Evolutionary conservation across 2,888 invertebrate species (phyloP).

Genomic region (Oscheius sp.): DNA sequence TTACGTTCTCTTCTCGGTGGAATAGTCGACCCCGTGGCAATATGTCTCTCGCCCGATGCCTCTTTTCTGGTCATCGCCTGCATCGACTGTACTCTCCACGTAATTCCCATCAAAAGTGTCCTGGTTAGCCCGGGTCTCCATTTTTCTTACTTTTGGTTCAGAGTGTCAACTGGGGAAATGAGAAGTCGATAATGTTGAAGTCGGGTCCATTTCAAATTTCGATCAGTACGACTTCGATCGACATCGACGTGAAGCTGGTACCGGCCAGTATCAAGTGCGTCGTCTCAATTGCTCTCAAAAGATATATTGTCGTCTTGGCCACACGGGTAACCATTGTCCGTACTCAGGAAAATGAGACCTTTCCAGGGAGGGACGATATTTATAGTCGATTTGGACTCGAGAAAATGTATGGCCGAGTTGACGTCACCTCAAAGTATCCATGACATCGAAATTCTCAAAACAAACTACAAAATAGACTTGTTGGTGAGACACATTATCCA

Average conservation of each 20-base stretch:
- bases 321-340: conserved; percentile 43
- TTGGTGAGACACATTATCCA: conserved; percentile 41
- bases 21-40: conserved; percentile 38
- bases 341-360: neutral
- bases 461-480: conserved; percentile 51
- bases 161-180: conserved; percentile 46
- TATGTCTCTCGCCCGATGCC: conserved; percentile 59
- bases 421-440: conserved; percentile 59
- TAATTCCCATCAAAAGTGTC: conserved; percentile 57
- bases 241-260: conserved; percentile 42
- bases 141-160: neutral
- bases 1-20: conserved; percentile 27
- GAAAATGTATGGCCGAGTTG: conserved; percentile 55
- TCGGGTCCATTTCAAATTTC: conserved; percentile 40
- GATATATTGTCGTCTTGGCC: conserved; percentile 45
- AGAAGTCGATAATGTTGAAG: conserved; percentile 40
- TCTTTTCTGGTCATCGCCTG: conserved; percentile 61
- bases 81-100: conserved; percentile 58
- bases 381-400: conserved; percentile 53
- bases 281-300: conserved; percentile 44
- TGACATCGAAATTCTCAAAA: conserved; percentile 54
- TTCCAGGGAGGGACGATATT: conserved; percentile 58
- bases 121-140: conserved; percentile 45
- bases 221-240: conserved; percentile 39
- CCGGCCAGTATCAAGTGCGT: conserved; percentile 51